Conservation (phyloP, 2,113 vertebrate species). For the Gorsachius goisagi region DNA sequence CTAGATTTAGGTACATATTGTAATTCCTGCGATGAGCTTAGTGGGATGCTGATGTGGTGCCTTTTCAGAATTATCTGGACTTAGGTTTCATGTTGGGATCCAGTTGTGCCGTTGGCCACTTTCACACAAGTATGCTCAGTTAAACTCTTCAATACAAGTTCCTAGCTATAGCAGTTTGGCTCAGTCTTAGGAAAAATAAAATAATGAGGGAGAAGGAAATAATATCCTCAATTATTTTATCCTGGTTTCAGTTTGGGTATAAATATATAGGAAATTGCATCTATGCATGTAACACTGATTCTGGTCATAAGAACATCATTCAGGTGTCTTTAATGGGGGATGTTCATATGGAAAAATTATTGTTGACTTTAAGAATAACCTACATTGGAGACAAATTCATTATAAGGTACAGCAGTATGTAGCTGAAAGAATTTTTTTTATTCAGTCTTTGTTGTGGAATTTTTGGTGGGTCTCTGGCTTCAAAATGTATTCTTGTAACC, state of each 20-base stretch:
- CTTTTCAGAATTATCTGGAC: background rate
- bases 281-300: background rate
- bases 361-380: background rate
- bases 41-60: background rate
- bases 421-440: background rate
- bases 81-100: background rate
- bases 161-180: background rate
- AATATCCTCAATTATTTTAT: background rate
- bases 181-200: background rate
- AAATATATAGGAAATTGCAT: background rate
- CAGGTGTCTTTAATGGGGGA: background rate
- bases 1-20: background rate
- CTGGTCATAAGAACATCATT: background rate
- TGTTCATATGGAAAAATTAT: background rate
- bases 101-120: background rate
- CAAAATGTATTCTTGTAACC: background rate
- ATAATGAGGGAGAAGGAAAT: background rate
- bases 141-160: background rate
- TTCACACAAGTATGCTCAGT: fast-evolving
- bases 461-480: background rate
- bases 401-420: background rate
- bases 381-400: background rate
- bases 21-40: background rate
- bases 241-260: background rate
- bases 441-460: background rate